Percentiles rank a stretch among this genome's conserved stretches.
Evolutionary conservation across 1,140 invertebrate genomes (phyloP).

Genomic region (Melipona quadrifasciata): DNA sequence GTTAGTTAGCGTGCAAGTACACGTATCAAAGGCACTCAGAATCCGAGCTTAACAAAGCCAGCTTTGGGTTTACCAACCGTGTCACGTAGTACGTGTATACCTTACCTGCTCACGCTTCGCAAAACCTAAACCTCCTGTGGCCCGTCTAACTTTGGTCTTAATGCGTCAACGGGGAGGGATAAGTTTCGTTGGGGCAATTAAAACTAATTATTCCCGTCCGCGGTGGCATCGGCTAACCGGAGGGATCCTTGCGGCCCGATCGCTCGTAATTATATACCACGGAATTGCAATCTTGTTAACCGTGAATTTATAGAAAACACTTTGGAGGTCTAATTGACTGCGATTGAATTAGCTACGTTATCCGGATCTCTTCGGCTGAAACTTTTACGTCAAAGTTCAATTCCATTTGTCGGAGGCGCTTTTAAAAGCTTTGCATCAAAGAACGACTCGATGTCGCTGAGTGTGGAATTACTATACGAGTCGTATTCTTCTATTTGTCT

Average conservation of each 20-base stretch:
- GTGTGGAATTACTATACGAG: no score
- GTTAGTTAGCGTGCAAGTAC: slow-evolving; percentile 83
- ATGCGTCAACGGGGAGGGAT: slow-evolving; percentile 76
- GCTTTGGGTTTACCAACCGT: slow-evolving; percentile 80
- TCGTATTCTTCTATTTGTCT: no score
- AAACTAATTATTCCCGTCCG: slow-evolving; percentile 74
- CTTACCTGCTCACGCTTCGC: slow-evolving; percentile 78
- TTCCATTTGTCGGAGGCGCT: no score
- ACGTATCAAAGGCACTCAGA: slow-evolving; percentile 83
- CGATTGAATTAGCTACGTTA: slow-evolving; percentile 25
- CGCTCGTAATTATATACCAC: slow-evolving; percentile 60
- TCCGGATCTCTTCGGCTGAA: background rate
- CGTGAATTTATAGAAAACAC: slow-evolving; percentile 32
- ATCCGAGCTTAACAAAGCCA: slow-evolving; percentile 82
- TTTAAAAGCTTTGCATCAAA: background rate
- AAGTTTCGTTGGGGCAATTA: slow-evolving; percentile 75
- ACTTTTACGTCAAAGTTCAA: background rate
- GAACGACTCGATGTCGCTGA: no score
- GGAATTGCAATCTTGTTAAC: slow-evolving; percentile 31
- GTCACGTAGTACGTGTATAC: slow-evolving; percentile 81
- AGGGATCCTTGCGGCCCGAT: slow-evolving; percentile 52
- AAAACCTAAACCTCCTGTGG: slow-evolving; percentile 74
- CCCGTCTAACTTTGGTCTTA: slow-evolving; percentile 77
- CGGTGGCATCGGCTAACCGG: slow-evolving; percentile 56
- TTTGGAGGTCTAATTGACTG: slow-evolving; percentile 15